Evolutionary conservation across 2,888 invertebrate genomes (phyloP).

Genomic region (Coronaproctus castanopsis): DNA sequence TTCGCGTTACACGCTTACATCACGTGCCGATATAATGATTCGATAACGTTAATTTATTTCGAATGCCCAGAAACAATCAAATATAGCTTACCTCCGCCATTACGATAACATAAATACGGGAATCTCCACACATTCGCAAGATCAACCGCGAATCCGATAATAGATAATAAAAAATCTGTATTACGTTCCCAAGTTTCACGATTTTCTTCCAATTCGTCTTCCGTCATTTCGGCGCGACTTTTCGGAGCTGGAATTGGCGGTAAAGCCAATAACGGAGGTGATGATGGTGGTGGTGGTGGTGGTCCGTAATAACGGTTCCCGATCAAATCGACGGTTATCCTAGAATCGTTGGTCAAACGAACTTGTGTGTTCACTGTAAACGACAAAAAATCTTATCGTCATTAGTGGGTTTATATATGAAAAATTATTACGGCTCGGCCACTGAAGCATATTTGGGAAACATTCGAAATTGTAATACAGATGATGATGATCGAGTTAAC

Average conservation of each 20-base stretch:
- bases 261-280: neutral
- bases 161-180: slow-evolving; percentile 58
- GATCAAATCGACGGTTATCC: neutral
- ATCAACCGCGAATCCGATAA: slow-evolving; percentile 69
- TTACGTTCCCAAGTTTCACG: slow-evolving; percentile 65
- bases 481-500: no score
- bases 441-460: no score
- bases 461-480: no score
- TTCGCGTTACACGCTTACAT: no score
- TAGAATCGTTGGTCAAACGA: neutral
- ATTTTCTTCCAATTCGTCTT: slow-evolving; percentile 31
- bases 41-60: no score
- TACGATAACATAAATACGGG: slow-evolving; percentile 55
- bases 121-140: slow-evolving; percentile 72
- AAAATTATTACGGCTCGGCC: no score
- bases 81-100: slow-evolving; percentile 61
- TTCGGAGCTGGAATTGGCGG: neutral
- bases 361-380: neutral
- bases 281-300: neutral
- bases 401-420: no score
- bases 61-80: no score
- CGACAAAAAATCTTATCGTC: no score
- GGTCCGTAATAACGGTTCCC: neutral
- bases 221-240: neutral
- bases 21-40: no score